These are phyloP conservation scores for Strix aluco DNA, from an alignment of 2,113 vertebrate genomes.

Conservation along the genomic window DNA sequence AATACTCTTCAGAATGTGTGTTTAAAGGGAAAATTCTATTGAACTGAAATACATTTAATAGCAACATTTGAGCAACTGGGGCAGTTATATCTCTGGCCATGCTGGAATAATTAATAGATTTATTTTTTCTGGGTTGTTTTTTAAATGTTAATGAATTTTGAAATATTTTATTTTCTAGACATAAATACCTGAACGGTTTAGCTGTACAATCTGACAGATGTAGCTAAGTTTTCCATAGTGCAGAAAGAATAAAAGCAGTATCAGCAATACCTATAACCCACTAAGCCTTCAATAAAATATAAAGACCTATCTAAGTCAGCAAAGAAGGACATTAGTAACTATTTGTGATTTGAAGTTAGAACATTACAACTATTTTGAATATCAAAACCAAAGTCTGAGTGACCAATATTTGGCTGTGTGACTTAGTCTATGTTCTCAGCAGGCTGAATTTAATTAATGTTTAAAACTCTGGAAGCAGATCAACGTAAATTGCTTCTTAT, in stretches of 20 bases:
- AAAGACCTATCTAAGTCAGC: neutral
- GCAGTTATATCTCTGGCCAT: neutral
- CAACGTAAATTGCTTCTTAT: neutral
- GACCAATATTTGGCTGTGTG: neutral
- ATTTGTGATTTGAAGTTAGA: neutral
- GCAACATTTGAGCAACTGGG: neutral
- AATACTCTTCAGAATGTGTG: neutral
- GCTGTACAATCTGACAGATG: neutral
- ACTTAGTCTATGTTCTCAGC: neutral
- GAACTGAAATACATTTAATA: neutral
- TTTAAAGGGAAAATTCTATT: neutral
- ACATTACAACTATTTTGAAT: neutral
- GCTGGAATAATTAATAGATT: neutral
- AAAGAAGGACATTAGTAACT: neutral
- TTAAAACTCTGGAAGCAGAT: neutral
- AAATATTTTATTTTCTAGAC: neutral
- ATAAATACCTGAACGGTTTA: neutral
- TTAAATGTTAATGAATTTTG: neutral
- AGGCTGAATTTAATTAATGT: neutral
- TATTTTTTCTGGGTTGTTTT: neutral
- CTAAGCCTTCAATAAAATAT: neutral
- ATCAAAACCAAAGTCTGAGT: neutral
- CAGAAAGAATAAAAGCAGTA: neutral
- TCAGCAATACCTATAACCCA: neutral
- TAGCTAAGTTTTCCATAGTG: neutral